phyloP scores from a whole-genome alignment of 2,797 vertebrate genomes.

The Parauchenoglanis punctatus region DNA sequence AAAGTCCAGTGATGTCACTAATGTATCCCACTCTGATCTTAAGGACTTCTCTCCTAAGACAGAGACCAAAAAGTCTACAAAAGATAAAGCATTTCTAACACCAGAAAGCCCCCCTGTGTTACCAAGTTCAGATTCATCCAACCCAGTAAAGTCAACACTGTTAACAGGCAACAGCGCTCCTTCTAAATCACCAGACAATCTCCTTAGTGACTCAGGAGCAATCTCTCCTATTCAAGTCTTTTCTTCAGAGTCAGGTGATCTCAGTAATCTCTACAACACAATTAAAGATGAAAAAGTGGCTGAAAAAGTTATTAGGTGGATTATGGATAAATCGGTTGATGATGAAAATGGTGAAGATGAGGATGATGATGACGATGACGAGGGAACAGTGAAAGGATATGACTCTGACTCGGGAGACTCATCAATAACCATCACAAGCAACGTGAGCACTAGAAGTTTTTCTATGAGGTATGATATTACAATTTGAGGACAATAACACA shows the following conservation, averaged over 20 bases:
- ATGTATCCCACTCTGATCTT: not conserved
- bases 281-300: slow-evolving; percentile 26
- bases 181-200: not conserved
- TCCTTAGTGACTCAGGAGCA: not conserved
- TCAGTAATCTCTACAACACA: slow-evolving; percentile 18
- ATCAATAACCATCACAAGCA: slow-evolving; percentile 76
- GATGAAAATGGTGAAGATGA: slow-evolving; percentile 62
- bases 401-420: slow-evolving; percentile 81
- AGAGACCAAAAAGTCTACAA: not conserved
- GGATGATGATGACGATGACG: slow-evolving; percentile 68
- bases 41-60: slow-evolving; percentile 1
- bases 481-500: not conserved
- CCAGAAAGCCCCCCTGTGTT: not conserved
- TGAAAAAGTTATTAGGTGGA: slow-evolving; percentile 64
- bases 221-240: not conserved
- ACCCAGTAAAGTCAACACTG: not conserved
- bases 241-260: not conserved
- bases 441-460: slow-evolving; percentile 77
- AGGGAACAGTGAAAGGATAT: slow-evolving; percentile 73
- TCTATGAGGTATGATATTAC: slow-evolving; percentile 73
- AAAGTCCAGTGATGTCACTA: slow-evolving; percentile 7
- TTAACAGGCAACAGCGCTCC: slow-evolving; percentile 1
- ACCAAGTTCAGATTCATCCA: slow-evolving; percentile 27
- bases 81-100: slow-evolving; percentile 9
- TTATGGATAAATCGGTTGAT: slow-evolving; percentile 62